Base-by-base conservation (phyloP, 30 jellyfish, hydroid and myxozoan species). In the Rhopilema esculentum region DNA sequence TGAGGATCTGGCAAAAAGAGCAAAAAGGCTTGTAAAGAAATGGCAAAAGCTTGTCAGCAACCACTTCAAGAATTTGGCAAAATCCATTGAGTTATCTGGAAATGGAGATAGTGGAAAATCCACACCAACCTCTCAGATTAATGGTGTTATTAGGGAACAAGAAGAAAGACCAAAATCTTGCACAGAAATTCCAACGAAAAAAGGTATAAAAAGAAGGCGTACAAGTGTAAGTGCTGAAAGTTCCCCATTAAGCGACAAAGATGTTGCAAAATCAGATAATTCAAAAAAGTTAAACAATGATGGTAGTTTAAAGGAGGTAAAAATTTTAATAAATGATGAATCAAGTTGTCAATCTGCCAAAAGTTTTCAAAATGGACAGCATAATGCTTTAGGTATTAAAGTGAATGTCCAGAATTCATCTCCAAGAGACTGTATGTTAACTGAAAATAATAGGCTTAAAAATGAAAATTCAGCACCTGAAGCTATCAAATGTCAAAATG, bases 1-100 rank as follows among this genome's bases (percentile, higher is more conserved):
- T 53, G 96, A 94, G 40, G 98, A 85, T n/a, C 89, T 94, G 31
- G 95, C 98, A 28, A 94, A 77, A 72, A 74, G 98, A 40, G 97
- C 97, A 69, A 94, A 94, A 75, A 89, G 80, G 72, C 88, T 94
- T 8, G 97, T 94, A 30, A 86, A 79, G 66, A 94, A 94, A 69
- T 94, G 98, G 98, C 97, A 90, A 31, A 83, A 75, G 50, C 91
- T 92, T 28, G 96, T 92, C 24, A 92, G 95, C 66, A 82, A 92
- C 68, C 98, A 92, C 76, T 85, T 92, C 69, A 92, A 85, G 79
- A 82, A 91, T 64, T 28, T 83, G 22, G 64, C 88, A 77, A 77
- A 86, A 52, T 17, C 92, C 17, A 69, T 51, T 8, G 93, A 84
- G 20, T 81, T 91, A 23, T 91, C 93, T 17, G 61, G 76, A 20